Evolutionary conservation across 2,113 vertebrate genomes (phyloP).

Genomic region (Sturnira hondurensis): DNA sequence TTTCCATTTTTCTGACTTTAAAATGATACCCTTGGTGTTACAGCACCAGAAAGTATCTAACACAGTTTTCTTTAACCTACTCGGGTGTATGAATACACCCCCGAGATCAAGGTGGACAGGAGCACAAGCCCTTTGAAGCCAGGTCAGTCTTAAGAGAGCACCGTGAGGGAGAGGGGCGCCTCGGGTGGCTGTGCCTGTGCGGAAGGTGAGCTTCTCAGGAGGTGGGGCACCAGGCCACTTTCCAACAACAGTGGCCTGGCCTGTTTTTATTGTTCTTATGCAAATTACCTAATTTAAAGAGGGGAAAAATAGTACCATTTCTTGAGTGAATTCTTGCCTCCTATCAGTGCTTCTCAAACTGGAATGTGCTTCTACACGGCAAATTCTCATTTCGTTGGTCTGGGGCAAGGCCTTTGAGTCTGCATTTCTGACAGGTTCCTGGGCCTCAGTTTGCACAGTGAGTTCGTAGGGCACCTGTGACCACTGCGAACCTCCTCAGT

Average conservation of each 20-base stretch:
- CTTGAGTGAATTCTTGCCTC: conserved; percentile 20
- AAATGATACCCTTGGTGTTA: neutral
- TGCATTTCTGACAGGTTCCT: neutral
- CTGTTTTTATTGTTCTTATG: neutral
- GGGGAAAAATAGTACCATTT: neutral
- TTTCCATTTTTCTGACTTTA: conserved; percentile 28
- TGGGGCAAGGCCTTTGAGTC: neutral
- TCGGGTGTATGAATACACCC: neutral
- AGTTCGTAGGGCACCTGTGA: neutral
- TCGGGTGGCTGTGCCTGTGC: neutral
- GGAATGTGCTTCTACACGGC: neutral
- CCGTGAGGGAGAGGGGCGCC: neutral
- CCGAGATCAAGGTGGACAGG: conserved; percentile 36
- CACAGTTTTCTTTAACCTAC: conserved; percentile 4
- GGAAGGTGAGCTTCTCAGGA: neutral
- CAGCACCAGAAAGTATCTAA: neutral
- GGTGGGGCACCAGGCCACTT: neutral
- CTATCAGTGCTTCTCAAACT: neutral
- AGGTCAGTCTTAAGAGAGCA: conserved; percentile 1
- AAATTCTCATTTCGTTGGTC: neutral
- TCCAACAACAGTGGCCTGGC: too few relatives aligned
- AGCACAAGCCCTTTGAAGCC: neutral
- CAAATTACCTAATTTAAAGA: conserved; percentile 25
- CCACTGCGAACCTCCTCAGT: neutral
- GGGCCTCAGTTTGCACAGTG: neutral